Evolutionary conservation across 2,113 vertebrate genomes (phyloP).

Genomic region (Etheostoma cragini): DNA sequence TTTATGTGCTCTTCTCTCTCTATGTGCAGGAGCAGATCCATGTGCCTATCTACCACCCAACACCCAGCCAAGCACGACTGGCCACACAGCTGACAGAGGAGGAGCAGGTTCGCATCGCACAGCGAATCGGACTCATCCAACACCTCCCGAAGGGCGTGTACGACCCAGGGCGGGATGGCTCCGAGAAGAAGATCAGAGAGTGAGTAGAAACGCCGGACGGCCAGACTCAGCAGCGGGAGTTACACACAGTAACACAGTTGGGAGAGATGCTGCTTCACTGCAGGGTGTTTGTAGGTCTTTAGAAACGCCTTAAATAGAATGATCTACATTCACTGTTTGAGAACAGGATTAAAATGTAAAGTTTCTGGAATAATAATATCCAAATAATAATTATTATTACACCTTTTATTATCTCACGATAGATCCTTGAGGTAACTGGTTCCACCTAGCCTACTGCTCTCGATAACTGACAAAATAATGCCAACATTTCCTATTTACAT

Average conservation of each 20-base stretch:
- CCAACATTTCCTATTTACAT: no score
- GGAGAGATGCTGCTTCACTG: background rate
- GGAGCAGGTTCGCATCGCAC: conserved; percentile 97
- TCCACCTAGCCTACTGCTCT: no score
- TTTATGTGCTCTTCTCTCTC: background rate
- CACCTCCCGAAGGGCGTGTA: conserved; percentile 98
- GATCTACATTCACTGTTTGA: no score
- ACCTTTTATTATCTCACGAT: no score
- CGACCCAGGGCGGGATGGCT: conserved; percentile 93
- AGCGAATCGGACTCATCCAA: conserved; percentile 98
- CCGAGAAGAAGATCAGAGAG: conserved; percentile 99
- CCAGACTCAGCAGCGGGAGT: background rate
- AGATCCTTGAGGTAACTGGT: no score
- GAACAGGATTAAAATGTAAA: background rate
- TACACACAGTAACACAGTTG: no score
- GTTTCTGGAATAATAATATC: background rate
- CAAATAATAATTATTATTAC: background rate
- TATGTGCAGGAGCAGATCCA: conserved; percentile 92
- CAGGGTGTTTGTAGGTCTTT: background rate
- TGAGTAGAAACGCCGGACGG: conserved; percentile 79
- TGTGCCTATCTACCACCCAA: conserved; percentile 87
- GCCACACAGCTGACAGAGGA: conserved; percentile 98
- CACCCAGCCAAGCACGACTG: conserved; percentile 95
- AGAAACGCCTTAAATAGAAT: background rate
- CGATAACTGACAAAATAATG: no score